Percentiles rank a stretch among this genome's conserved stretches.
Conservation (phyloP, 2,113 vertebrate genomes). For the Python bivittatus region DNA sequence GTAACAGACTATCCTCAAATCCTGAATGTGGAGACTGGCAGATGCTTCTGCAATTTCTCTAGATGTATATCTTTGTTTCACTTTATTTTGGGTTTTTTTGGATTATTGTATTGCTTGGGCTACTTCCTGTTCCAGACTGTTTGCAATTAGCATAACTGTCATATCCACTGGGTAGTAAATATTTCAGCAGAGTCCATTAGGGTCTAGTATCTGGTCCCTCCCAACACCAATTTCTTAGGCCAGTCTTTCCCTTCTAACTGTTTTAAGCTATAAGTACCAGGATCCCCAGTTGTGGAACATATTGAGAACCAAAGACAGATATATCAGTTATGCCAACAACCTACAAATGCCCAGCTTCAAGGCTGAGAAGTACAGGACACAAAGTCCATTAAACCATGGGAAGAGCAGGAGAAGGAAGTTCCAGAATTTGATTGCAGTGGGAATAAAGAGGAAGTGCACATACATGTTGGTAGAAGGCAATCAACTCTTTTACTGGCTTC, state of each 20-base stretch:
- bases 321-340: too few species aligned
- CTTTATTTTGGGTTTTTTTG: not conserved
- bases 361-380: not conserved
- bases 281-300: not conserved
- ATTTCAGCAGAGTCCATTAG: not conserved
- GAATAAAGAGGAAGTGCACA: not conserved
- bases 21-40: constrained; percentile 35
- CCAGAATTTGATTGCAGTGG: not conserved
- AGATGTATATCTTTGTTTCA: constrained; percentile 12
- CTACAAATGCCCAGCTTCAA: not conserved
- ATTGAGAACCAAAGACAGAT: not conserved
- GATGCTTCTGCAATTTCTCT: constrained; percentile 6
- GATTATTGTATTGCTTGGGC: not conserved
- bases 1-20: constrained; percentile 34
- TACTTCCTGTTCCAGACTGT: not conserved
- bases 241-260: not conserved
- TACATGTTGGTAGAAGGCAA: not conserved
- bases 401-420: not conserved
- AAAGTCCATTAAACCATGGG: not conserved
- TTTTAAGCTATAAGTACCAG: not conserved
- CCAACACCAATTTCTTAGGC: not conserved
- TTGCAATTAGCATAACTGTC: not conserved
- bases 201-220: not conserved
- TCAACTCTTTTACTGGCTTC: not conserved
- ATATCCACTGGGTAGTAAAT: not conserved